Evolutionary conservation across 2,888 invertebrate genomes (phyloP).

Genomic region (Melanostoma scalare): DNA sequence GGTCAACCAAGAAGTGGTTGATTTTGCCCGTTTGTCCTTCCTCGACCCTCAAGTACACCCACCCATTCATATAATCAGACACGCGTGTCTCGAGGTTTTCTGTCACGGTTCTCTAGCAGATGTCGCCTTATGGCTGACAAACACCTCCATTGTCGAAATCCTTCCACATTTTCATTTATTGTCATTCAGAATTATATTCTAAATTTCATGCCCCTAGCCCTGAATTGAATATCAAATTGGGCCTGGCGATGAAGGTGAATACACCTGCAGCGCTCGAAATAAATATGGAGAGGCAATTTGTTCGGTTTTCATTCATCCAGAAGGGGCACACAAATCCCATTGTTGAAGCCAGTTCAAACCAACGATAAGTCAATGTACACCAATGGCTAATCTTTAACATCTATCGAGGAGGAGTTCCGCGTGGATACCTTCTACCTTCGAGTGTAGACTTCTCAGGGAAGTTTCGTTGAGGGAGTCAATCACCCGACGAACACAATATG

Average conservation of each 20-base stretch:
- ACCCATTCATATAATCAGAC: too few relatives aligned
- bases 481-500: slow-evolving; percentile 89
- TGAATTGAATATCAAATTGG: slow-evolving; percentile 89
- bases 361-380: slow-evolving; percentile 87
- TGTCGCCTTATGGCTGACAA: too few relatives aligned
- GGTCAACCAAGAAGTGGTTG: too few relatives aligned
- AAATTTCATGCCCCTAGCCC: too few relatives aligned
- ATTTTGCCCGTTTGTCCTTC: too few relatives aligned
- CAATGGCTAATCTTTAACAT: slow-evolving; percentile 87
- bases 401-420: slow-evolving; percentile 90
- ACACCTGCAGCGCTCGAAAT: slow-evolving; percentile 96
- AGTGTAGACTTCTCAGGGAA: slow-evolving; percentile 95
- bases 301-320: slow-evolving; percentile 96
- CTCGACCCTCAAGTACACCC: too few relatives aligned
- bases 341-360: slow-evolving; percentile 86
- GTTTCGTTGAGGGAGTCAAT: slow-evolving; percentile 95
- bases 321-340: slow-evolving; percentile 89
- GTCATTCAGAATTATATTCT: too few relatives aligned
- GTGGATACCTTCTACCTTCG: slow-evolving; percentile 98
- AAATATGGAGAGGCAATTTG: slow-evolving; percentile 98
- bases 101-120: too few relatives aligned
- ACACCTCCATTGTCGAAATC: too few relatives aligned
- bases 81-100: too few relatives aligned
- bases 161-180: too few relatives aligned
- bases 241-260: slow-evolving; percentile 97